Evolutionary conservation across 2,888 invertebrate species (phyloP).

Genomic region (Pyrrhosoma nymphula): DNA sequence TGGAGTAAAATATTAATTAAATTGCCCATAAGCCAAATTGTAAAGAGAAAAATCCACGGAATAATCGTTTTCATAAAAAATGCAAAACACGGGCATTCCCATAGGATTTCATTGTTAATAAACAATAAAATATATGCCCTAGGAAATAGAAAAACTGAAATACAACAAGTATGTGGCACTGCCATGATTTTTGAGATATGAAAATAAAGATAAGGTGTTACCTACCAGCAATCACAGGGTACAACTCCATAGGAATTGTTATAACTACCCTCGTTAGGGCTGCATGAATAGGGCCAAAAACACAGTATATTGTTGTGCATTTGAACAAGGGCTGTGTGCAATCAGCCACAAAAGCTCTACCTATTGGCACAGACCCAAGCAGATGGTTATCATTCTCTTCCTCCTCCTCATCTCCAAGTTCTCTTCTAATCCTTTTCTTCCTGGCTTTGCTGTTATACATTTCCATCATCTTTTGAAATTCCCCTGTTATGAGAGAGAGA

Average conservation of each 20-base stretch:
- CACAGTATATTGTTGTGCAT: conserved; percentile 76
- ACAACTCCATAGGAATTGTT: neutral
- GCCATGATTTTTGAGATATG: too few species aligned
- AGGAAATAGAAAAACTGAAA: too few species aligned
- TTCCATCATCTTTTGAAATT: neutral
- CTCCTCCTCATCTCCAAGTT: neutral
- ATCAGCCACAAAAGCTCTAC: conserved; percentile 76
- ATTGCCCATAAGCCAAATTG: too few species aligned
- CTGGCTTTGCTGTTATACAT: neutral
- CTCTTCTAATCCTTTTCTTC: neutral
- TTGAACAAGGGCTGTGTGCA: conserved; percentile 75
- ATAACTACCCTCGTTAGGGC: conserved; percentile 72
- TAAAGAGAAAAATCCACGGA: too few species aligned
- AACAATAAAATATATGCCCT: too few species aligned
- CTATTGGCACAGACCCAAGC: conserved; percentile 68
- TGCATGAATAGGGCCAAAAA: conserved; percentile 75
- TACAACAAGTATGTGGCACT: too few species aligned
- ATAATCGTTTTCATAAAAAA: too few species aligned
- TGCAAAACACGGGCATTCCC: too few species aligned
- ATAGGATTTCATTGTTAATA: too few species aligned
- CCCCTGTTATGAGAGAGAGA: neutral
- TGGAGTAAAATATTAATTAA: too few species aligned
- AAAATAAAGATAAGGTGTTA: neutral
- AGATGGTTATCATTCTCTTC: neutral
- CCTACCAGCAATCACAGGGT: conserved; percentile 1